phyloP scores from a whole-genome alignment of 2,797 vertebrate species.

The Thamnophis elegans region DNA sequence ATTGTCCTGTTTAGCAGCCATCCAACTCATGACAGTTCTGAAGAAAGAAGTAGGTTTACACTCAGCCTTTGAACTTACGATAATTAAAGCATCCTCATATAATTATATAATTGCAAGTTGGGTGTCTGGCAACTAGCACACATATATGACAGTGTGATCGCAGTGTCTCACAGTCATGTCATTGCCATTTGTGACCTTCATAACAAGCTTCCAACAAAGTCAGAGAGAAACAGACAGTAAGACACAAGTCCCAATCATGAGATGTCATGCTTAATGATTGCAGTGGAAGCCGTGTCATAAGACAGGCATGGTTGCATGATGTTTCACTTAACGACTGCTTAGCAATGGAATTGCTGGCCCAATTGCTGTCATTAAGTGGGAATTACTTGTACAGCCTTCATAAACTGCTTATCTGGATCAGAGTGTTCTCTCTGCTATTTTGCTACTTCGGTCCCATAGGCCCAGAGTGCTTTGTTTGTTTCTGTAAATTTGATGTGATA shows the following conservation, averaged over 20 bases:
- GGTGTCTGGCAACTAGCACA: neutral
- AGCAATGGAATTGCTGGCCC: neutral
- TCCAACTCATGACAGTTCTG: neutral
- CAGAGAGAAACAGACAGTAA: neutral
- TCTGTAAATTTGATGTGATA: neutral
- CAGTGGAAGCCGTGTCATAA: neutral
- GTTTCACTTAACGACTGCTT: neutral
- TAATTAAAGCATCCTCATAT: neutral
- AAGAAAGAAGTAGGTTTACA: neutral
- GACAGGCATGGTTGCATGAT: neutral
- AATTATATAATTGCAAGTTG: too few species aligned
- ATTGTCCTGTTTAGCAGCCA: neutral
- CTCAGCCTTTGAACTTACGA: neutral
- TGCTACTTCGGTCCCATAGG: neutral
- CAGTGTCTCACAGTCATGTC: neutral
- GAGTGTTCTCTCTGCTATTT: neutral
- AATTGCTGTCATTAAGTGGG: neutral
- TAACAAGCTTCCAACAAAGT: neutral
- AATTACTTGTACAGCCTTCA: neutral
- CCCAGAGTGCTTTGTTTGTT: neutral
- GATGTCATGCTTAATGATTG: neutral
- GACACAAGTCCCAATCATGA: neutral
- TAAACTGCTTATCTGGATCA: neutral
- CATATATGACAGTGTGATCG: neutral
- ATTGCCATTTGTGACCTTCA: neutral